These are phyloP conservation scores for Mya arenaria DNA, from an alignment of 1,140 invertebrate genomes.

Conservation along the genomic window DNA sequence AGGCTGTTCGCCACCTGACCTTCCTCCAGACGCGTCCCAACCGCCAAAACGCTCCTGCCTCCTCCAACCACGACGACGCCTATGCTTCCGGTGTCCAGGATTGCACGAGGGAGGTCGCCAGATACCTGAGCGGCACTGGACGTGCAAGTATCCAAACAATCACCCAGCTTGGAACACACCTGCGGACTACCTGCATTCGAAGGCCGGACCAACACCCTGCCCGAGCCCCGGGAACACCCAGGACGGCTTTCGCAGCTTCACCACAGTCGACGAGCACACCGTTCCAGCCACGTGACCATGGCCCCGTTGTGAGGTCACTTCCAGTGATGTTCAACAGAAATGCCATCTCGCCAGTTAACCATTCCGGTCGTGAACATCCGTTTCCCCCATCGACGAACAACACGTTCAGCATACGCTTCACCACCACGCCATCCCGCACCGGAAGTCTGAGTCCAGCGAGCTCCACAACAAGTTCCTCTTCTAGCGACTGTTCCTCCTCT, in stretches of 20 bases:
- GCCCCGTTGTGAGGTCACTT: not conserved
- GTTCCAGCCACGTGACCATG: not conserved
- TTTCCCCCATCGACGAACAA: too few relatives aligned
- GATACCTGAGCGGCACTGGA: not conserved
- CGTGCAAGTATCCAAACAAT: not conserved
- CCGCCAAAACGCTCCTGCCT: not conserved
- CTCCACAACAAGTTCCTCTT: not conserved
- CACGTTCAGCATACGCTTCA: too few relatives aligned
- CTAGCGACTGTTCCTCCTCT: not conserved
- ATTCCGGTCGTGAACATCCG: too few relatives aligned
- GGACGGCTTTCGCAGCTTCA: too few relatives aligned
- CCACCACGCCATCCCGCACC: not conserved
- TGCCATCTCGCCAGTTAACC: too few relatives aligned
- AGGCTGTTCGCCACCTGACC: conserved; percentile 19
- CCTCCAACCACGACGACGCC: not conserved
- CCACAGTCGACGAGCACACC: not conserved
- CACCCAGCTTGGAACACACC: not conserved
- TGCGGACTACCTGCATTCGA: too few relatives aligned
- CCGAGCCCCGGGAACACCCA: too few relatives aligned
- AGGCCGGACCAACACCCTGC: too few relatives aligned
- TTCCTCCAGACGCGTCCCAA: not conserved
- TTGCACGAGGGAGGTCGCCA: conserved; percentile 2
- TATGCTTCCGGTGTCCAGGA: conserved; percentile 12
- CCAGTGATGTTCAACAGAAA: not conserved
- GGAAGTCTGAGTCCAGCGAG: not conserved